These are phyloP conservation scores for Epizoanthus rinbou DNA, from an alignment of 92 coral and sea anemone species.

Conservation along the genomic window DNA sequence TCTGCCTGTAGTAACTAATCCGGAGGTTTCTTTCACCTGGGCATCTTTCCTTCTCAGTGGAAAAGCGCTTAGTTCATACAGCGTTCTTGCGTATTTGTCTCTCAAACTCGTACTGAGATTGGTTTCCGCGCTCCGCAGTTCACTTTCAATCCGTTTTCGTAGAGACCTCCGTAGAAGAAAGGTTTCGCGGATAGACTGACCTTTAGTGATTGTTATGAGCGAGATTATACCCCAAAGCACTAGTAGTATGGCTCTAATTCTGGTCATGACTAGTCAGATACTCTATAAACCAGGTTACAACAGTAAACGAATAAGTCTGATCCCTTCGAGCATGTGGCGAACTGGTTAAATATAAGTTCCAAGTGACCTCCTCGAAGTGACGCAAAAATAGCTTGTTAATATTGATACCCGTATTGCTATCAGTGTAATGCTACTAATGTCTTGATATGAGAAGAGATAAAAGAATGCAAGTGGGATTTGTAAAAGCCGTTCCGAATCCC, in stretches of 20 bases:
- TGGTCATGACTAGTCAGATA: background rate
- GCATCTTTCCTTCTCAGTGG: constrained; percentile 30
- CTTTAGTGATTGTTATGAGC: background rate
- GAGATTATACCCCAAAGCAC: background rate
- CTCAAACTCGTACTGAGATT: constrained; percentile 36
- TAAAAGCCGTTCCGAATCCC: constrained; percentile 29
- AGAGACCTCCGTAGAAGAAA: constrained; percentile 51
- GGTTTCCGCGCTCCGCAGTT: constrained; percentile 46
- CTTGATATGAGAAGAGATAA: background rate
- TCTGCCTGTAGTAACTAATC: background rate
- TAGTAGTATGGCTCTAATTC: background rate
- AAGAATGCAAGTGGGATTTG: constrained; percentile 16
- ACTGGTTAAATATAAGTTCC: background rate
- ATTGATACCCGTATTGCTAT: background rate
- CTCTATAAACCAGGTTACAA: background rate
- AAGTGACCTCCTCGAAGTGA: constrained; percentile 25
- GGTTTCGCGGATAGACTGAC: constrained; percentile 58
- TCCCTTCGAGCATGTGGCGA: background rate
- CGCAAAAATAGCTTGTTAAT: constrained; percentile 3
- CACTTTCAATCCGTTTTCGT: constrained; percentile 50
- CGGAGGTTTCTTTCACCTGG: background rate
- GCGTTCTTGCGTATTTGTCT: constrained; percentile 47
- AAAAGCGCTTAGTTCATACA: constrained; percentile 53
- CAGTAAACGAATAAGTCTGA: background rate
- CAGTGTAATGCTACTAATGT: background rate